A percentile compares a stretch with the other conserved stretches of the same genome.
Evolutionary conservation across 2,113 vertebrate genomes (phyloP).

Genomic region (Nansenia antarctica): DNA sequence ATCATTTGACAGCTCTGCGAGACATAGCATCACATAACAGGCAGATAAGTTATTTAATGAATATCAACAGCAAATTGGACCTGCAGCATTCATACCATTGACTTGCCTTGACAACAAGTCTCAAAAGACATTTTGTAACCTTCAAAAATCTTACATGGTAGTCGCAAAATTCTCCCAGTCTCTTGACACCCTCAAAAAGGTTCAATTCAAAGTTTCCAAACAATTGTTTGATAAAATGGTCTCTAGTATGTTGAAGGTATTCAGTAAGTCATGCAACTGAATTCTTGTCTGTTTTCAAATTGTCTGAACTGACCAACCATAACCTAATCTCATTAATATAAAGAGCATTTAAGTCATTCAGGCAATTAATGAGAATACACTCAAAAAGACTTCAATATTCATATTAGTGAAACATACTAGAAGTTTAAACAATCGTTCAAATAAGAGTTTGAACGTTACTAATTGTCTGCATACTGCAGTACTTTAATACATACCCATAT

Average conservation of each 20-base stretch:
- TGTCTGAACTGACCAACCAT: too few species aligned
- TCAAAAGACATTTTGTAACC: slow-evolving; percentile 11
- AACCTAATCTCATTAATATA: slow-evolving; percentile 54
- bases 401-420: slow-evolving; percentile 63
- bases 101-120: slow-evolving; percentile 2
- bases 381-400: slow-evolving; percentile 54
- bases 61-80: not conserved
- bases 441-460: slow-evolving; percentile 71
- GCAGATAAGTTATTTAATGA: not conserved
- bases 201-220: slow-evolving; percentile 20
- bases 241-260: slow-evolving; percentile 23
- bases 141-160: slow-evolving; percentile 19
- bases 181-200: slow-evolving; percentile 25
- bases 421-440: slow-evolving; percentile 68
- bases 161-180: slow-evolving; percentile 15
- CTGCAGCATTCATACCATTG: not conserved
- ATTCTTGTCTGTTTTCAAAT: too few species aligned
- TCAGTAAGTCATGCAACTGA: not conserved
- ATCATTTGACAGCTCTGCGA: slow-evolving; percentile 5
- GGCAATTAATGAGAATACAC: slow-evolving; percentile 60
- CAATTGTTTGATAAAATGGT: slow-evolving; percentile 2
- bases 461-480: slow-evolving; percentile 81
- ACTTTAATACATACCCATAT: slow-evolving; percentile 81
- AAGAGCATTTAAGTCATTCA: slow-evolving; percentile 57
- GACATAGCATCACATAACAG: not conserved